A percentile compares a stretch with the other conserved stretches of the same genome.
Evolutionary conservation across 64 coral and sea anemone species (phyloP).

Genomic region (Montipora capricornis): DNA sequence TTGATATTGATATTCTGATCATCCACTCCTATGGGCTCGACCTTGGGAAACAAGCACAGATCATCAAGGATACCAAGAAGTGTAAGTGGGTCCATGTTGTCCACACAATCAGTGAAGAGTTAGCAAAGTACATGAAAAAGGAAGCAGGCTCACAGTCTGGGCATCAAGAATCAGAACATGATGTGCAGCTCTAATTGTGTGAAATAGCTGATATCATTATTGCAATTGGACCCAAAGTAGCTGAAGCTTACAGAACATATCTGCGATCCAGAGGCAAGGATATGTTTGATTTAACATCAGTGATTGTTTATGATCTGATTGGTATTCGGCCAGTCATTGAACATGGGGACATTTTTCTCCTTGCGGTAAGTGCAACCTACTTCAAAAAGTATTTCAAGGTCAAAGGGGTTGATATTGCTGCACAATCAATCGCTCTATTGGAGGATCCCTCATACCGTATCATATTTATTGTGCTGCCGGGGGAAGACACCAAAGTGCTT

Average conservation of each 20-base stretch:
- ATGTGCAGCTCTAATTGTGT: constrained; percentile 1
- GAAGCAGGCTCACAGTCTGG: not conserved
- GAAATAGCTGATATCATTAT: not conserved
- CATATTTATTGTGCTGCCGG: not conserved
- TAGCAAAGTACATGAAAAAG: constrained; percentile 1
- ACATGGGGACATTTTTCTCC: not conserved
- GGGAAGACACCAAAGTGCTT: not conserved
- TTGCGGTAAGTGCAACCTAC: not conserved
- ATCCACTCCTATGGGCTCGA: not conserved
- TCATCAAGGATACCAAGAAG: not conserved
- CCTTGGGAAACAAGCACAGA: not conserved
- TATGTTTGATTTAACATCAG: not conserved
- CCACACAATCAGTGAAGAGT: not conserved
- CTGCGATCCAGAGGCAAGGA: not conserved
- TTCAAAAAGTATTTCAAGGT: not conserved
- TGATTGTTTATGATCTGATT: not conserved
- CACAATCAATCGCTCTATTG: not conserved
- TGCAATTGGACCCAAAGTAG: constrained; percentile 29
- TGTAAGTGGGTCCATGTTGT: constrained; percentile 48
- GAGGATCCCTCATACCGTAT: not conserved
- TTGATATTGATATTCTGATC: constrained; percentile 25
- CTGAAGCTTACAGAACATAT: not conserved
- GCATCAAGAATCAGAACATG: not conserved
- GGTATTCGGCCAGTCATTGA: not conserved
- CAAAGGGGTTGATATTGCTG: constrained; percentile 50